Base-by-base conservation (phyloP, 2,797 vertebrate genomes). In the Champsocephalus esox region DNA sequence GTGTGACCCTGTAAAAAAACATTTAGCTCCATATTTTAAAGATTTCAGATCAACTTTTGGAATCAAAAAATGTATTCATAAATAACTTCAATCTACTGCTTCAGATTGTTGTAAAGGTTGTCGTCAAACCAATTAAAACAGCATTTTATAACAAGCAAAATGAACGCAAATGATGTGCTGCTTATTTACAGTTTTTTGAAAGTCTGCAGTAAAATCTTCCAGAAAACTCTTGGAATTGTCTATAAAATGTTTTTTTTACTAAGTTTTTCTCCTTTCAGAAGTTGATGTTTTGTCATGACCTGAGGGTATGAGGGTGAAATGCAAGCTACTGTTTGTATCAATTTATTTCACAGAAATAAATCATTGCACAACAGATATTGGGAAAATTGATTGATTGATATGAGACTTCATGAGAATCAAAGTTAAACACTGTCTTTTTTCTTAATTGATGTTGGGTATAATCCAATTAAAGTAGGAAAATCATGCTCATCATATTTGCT, bases 31-130 rank as follows among this genome's bases (percentile, higher is more conserved):
- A 12, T 72, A n/a, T 19, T 44, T 21, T 12, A 8, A 14, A 14
- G 41, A 16, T 50, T 59, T 12, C 9, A 56, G 14, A 21, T 21
- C 9, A 24, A 19, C 19, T 41, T 3, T 2, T 44, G 11, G 50
- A 19, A 13, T 24, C 0, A 38, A 11, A 46, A n/a, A 45, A n/a
- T n/a, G 12, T 3, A 11, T 32, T 8, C 24, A n/a, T 6, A 45
- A 60, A 58, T 64, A 65, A 38, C n/a, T 45, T 64, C 51, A 7
- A n/a, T 4, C 3, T 66, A 48, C 49, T 43, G 9, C 66, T 9
- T 32, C 1, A 12, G 21, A 49, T 58, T 21, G 3, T 59, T 69
- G 13, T 28, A 52, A 32, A 21, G 11, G 0, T 58, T 13, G 5
- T 58, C 59, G 24, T 57, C 6, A 17, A 43, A 59, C n/a, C 16